These are phyloP conservation scores for Drosophila parthenogenetica DNA, from an alignment of 2,888 invertebrate species.

Conservation along the genomic window DNA sequence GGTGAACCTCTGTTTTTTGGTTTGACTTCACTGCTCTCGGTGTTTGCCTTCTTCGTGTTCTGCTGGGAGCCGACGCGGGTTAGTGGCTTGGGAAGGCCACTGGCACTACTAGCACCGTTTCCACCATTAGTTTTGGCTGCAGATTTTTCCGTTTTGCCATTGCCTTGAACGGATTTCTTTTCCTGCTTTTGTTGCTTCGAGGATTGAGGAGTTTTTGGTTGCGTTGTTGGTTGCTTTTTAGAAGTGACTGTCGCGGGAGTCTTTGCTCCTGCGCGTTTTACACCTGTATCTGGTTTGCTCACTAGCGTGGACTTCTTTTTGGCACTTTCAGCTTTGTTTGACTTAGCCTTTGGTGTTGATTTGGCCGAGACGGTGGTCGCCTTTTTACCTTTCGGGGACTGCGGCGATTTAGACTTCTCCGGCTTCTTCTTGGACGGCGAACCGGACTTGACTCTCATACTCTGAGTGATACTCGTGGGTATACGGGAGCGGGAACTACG, in stretches of 20 bases:
- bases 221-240: conserved; percentile 32
- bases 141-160: conserved; percentile 28
- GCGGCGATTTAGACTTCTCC: conserved; percentile 37
- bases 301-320: conserved; percentile 78
- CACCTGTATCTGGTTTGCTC: conserved; percentile 48
- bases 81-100: conserved; percentile 22
- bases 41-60: conserved; percentile 38
- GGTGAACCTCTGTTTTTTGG: conserved; percentile 26
- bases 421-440: conserved; percentile 52
- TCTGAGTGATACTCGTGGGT: conserved; percentile 65
- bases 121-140: conserved; percentile 48
- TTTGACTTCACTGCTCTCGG: conserved; percentile 27
- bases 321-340: conserved; percentile 81
- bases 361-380: conserved; percentile 10
- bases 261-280: conserved; percentile 52
- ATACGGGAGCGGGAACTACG: conserved; percentile 77
- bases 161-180: conserved; percentile 20
- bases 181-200: conserved; percentile 21
- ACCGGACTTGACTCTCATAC: conserved; percentile 29
- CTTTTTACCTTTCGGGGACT: conserved; percentile 26
- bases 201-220: conserved; percentile 24
- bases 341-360: conserved; percentile 49
- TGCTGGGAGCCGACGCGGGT: conserved; percentile 26
- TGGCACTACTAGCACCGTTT: conserved; percentile 22
- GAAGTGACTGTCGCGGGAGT: conserved; percentile 55